Conservation (phyloP, 2,797 vertebrate genomes). For the Syndactyla subalaris region DNA sequence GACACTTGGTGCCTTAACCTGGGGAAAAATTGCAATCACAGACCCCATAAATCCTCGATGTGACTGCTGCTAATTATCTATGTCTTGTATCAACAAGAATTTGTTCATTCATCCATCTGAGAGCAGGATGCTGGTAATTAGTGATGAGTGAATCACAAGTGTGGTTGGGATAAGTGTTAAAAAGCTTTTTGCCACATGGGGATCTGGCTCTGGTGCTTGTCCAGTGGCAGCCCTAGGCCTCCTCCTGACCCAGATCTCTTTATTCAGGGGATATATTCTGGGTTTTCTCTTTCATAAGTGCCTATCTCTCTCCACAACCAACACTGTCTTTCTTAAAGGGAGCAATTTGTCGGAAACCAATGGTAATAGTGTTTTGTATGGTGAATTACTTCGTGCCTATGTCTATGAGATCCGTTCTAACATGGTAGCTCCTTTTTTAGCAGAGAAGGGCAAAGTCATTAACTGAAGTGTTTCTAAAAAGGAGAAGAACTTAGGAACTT, state of each 20-base stretch:
- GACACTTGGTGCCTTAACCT: not conserved
- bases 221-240: not conserved
- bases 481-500: not conserved
- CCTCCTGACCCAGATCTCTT: not conserved
- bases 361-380: not conserved
- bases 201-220: not conserved
- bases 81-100: not conserved
- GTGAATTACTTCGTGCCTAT: not conserved
- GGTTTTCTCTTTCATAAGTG: not conserved
- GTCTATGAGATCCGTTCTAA: not conserved
- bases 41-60: rapidly evolving
- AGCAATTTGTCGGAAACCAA: not conserved
- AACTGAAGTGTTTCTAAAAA: not conserved
- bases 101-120: not conserved
- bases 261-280: rapidly evolving
- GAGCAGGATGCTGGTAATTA: not conserved
- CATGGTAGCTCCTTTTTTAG: not conserved
- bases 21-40: not conserved
- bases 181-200: not conserved
- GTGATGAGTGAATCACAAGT: not conserved
- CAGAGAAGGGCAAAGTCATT: not conserved
- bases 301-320: not conserved
- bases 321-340: not conserved
- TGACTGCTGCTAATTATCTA: not conserved
- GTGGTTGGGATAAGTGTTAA: not conserved